Base-by-base conservation (phyloP, 1,140 invertebrate species). In the Chionoecetes opilio region DNA sequence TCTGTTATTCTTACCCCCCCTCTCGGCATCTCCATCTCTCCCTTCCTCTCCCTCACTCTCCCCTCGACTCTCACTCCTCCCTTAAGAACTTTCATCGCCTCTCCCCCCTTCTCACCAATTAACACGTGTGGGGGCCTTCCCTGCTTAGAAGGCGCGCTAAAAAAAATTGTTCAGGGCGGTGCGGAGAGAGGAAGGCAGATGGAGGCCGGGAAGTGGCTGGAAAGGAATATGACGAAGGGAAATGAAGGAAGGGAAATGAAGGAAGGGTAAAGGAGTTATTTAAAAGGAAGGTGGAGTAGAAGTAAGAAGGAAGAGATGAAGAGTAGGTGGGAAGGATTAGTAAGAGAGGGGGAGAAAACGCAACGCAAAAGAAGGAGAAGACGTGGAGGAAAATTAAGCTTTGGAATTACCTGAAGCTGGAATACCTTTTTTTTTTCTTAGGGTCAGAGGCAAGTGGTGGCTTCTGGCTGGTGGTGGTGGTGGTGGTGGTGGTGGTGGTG, bases 111-210 rank as follows among this genome's bases (percentile, higher is more conserved):
- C 85, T 93, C 93, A 88, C 93, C 93, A 93, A 93, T 93, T 93
- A 93, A 75, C 93, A 63, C 93, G 41, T 63, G 85, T 88, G 85
- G 82, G 82, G 86, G 35, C 38, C 92, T 87, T 85, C 82, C 92
- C 85, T 93, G 92, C 92, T 93, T 93, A 93, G 92, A 87, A 93
- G 92, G 38, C 82, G 92, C 92, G 84, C 92, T 93, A 93, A 93
- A 93, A 93, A 93, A 93, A 93, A 87, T 87, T 87, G 92, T 85
- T 63, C 82, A 38, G 63, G 92, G 38, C 21, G 31, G 32, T 34
- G 46, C 8, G 35, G 32, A n/a, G 82, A 35, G 34, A 34, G n/a
- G 35, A 29, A 26, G n/a, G 34, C 29, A 31, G 85, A 17, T 26
- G 41, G 82, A 38, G 91, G 31, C n/a, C 32, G 63, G 32, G 82